Base-by-base conservation (phyloP, 2,113 vertebrate species). In the Gymnarchus niloticus region DNA sequence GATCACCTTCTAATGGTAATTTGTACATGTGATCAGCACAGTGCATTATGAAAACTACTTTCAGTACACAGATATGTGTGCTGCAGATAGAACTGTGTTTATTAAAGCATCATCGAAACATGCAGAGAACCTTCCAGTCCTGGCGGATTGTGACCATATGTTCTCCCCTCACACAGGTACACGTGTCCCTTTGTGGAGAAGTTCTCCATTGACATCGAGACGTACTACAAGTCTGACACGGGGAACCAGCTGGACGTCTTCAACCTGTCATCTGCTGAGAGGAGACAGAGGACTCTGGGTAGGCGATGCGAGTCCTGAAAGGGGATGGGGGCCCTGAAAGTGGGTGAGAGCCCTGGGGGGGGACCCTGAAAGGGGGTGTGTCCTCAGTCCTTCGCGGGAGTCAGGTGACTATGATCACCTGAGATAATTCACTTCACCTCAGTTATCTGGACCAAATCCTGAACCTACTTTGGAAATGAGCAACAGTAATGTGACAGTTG, bases 171-270 rank as follows among this genome's bases (percentile, higher is more conserved):
- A 85, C 0, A 2, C 94, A 99, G 98, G 91, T 99, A 99, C 90
- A 99, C 98, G 0, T 99, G 98, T 88, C 98, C 98, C 56, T 99
- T 99, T 87, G 98, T 99, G 91, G 98, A 99, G 92, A 99, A 99
- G 90, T 99, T 99, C 93, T 99, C 98, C 87, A 99, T 99, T 37
- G 98, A 99, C 91, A 99, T 99, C 25, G 98, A 99, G 92, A 99
- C 98, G 0, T 98, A 97, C 93, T 99, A 99, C 91, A 97, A 97
- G 92, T 92, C 96, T 0, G 98, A 99, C 88, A 94, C 96, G 2
- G 98, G 98, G 89, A 96, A 95, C 88, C 97, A 97, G 28, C 90
- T 88, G 85, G 96, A 99, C 0, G 97, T 99, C 84, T 99, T 99
- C 94, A 99, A 94, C 92, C 93, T 99, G 91, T 97, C 97, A 82